Conservation (phyloP, 2,113 vertebrate genomes). For the Addax nasomaculatus region DNA sequence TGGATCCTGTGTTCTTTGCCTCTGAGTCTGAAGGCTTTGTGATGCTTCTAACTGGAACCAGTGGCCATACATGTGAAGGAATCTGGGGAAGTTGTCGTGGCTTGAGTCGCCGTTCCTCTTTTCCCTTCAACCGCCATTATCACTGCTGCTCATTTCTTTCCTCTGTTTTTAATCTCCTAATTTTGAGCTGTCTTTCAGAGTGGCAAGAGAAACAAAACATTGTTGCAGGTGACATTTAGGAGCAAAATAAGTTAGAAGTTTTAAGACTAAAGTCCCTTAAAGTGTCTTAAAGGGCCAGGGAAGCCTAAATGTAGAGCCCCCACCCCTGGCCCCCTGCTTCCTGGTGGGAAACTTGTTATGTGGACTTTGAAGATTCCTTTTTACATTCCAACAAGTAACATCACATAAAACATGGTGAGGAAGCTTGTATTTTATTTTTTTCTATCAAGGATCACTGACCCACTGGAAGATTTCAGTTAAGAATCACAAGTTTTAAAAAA, state of each 20-base stretch:
- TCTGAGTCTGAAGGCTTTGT: neutral
- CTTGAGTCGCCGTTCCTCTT: neutral
- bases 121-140: slow-evolving; percentile 7
- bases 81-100: neutral
- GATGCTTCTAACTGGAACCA: neutral
- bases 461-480: slow-evolving; percentile 53
- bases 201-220: neutral
- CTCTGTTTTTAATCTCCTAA: neutral
- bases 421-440: neutral
- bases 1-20: neutral
- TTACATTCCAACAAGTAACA: slow-evolving; percentile 9
- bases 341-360: neutral
- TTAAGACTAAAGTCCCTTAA: slow-evolving; percentile 39
- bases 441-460: neutral
- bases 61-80: neutral
- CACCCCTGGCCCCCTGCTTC: neutral
- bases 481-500: neutral
- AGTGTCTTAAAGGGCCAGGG: neutral
- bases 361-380: slow-evolving; percentile 36
- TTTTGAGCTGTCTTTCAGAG: slow-evolving; percentile 21
- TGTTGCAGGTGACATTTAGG: slow-evolving; percentile 4
- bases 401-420: neutral
- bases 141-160: neutral
- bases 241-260: neutral
- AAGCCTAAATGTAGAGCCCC: neutral